Evolutionary conservation across 2,797 vertebrate genomes (phyloP).

Genomic region (Coracias cyanogaster): DNA sequence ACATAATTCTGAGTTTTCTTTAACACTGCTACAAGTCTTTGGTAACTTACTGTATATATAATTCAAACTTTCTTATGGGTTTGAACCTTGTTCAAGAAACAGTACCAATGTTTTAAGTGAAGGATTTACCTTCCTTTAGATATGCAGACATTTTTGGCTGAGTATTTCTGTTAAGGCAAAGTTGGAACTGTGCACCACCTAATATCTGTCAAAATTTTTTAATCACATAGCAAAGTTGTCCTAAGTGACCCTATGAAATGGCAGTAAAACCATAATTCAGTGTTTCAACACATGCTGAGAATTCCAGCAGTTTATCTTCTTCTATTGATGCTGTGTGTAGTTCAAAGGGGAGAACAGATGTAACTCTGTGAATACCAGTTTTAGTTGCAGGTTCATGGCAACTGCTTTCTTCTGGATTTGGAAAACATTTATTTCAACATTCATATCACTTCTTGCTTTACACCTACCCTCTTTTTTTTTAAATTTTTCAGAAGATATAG

Average conservation of each 20-base stretch:
- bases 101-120: not conserved
- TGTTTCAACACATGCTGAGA: not conserved
- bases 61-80: not conserved
- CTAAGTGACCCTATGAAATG: not conserved
- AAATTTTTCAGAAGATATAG: not conserved
- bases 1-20: not conserved
- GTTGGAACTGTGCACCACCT: not conserved
- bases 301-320: not conserved
- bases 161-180: not conserved
- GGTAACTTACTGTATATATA: not conserved
- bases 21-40: not conserved
- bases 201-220: not conserved
- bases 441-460: not conserved
- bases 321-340: not conserved
- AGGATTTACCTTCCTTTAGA: not conserved
- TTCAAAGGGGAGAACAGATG: not conserved
- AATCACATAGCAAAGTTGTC: not conserved
- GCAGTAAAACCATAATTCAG: not conserved
- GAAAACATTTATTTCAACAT: not conserved
- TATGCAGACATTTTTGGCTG: not conserved
- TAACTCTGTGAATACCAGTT: not conserved
- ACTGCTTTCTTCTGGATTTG: not conserved
- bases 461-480: not conserved
- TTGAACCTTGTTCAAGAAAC: not conserved
- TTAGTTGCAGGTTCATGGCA: not conserved